Conservation (phyloP, 1,140 invertebrate species). For the Drosophila mayri region DNA sequence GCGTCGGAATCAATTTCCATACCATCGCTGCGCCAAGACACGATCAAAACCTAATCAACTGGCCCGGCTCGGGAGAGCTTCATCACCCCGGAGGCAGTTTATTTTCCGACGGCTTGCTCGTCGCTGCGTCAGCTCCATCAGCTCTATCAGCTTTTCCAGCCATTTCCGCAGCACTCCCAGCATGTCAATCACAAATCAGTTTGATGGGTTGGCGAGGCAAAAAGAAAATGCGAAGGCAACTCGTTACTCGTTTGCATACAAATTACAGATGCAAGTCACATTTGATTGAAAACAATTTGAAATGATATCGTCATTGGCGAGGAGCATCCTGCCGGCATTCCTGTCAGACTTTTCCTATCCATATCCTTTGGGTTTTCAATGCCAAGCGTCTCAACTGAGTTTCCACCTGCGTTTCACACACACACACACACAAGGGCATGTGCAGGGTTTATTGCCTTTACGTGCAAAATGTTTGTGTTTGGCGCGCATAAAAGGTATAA, state of each 20-base stretch:
- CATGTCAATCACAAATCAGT: slow-evolving; percentile 74
- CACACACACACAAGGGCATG: slow-evolving; percentile 50
- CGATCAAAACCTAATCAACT: slow-evolving; percentile 61
- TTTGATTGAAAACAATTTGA: slow-evolving; percentile 82
- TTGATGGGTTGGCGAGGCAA: slow-evolving; percentile 18
- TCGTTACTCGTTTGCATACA: slow-evolving; percentile 72
- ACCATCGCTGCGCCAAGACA: slow-evolving; percentile 15
- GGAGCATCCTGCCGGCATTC: slow-evolving; percentile 6
- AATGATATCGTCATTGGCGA: slow-evolving; percentile 68
- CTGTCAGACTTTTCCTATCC: slow-evolving; percentile 16
- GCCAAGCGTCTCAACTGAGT: slow-evolving; percentile 22
- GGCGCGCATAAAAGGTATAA: slow-evolving; percentile 69
- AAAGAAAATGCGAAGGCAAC: slow-evolving; percentile 17
- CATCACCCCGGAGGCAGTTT: slow-evolving; percentile 23
- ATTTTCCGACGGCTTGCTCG: slow-evolving; percentile 17
- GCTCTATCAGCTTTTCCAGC: slow-evolving; percentile 17
- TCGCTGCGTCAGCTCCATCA: slow-evolving; percentile 25
- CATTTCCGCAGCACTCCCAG: slow-evolving; percentile 29
- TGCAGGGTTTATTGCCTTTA: slow-evolving; percentile 75
- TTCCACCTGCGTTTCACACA: slow-evolving; percentile 27
- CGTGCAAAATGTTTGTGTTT: slow-evolving; percentile 80
- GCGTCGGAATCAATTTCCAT: slow-evolving; percentile 10
- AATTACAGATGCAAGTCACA: slow-evolving; percentile 82
- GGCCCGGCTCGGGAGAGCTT: slow-evolving; percentile 7
- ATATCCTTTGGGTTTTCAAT: slow-evolving; percentile 57